These are phyloP conservation scores for Aphrophora alni DNA, from an alignment of 2,888 invertebrate genomes.

Conservation along the genomic window DNA sequence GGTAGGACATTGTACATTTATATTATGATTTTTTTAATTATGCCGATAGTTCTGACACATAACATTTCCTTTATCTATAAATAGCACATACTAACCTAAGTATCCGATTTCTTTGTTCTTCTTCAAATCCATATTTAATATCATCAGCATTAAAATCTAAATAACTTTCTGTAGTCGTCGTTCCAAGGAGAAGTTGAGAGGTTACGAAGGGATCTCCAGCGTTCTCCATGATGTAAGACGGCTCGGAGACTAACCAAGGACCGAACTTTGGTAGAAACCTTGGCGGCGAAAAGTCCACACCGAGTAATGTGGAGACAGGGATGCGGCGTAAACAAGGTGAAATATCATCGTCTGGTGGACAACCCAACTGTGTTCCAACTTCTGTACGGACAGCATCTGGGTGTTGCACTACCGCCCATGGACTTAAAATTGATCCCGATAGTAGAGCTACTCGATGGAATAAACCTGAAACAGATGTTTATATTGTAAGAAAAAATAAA, in stretches of 20 bases:
- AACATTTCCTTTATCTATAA: too few relatives aligned
- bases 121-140: conserved; percentile 76
- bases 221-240: conserved; percentile 69
- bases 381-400: conserved; percentile 68
- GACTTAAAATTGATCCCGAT: conserved; percentile 79
- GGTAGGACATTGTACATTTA: too few relatives aligned
- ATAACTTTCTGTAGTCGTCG: conserved; percentile 78
- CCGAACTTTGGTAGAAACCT: conserved; percentile 64
- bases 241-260: conserved; percentile 68
- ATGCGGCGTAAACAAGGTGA: neutral
- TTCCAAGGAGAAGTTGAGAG: conserved; percentile 74
- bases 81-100: conserved; percentile 62
- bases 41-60: too few relatives aligned
- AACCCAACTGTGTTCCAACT: conserved; percentile 64
- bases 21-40: too few relatives aligned
- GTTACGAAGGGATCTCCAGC: conserved; percentile 73
- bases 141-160: conserved; percentile 67
- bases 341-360: conserved; percentile 48
- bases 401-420: conserved; percentile 76
- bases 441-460: conserved; percentile 76
- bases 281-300: conserved; percentile 56
- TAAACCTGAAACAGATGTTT: conserved; percentile 68
- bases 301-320: conserved; percentile 17
- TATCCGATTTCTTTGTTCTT: conserved; percentile 76
- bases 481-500: neutral